A percentile compares a stretch with the other conserved stretches of the same genome.
Evolutionary conservation across 1,140 invertebrate species (phyloP).

Genomic region (Drosophila bocqueti): DNA sequence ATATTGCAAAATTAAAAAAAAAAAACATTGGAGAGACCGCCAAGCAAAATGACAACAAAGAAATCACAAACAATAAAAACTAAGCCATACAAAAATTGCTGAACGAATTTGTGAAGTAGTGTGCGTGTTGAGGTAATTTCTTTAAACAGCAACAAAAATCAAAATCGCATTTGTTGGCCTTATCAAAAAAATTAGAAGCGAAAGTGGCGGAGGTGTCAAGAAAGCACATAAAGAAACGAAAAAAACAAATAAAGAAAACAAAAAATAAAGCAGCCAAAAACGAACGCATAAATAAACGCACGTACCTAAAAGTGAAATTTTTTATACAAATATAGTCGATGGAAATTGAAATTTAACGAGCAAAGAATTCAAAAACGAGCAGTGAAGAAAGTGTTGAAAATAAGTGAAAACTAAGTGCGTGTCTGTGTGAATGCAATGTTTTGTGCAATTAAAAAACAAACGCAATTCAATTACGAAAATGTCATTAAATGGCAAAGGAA

Average conservation of each 20-base stretch:
- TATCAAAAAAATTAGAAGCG: constrained; percentile 47
- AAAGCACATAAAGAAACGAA: constrained; percentile 11
- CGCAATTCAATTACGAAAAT: constrained; percentile 58
- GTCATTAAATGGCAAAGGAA: constrained; percentile 38
- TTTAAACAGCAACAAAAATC: constrained; percentile 14
- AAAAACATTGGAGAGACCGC: background rate
- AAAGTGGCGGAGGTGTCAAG: constrained; percentile 37
- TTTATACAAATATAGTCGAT: constrained; percentile 45
- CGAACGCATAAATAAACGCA: constrained; percentile 44
- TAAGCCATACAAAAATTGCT: constrained; percentile 2
- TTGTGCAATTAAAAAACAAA: constrained; percentile 47
- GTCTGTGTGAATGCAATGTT: constrained; percentile 42
- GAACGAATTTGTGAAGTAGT: constrained; percentile 2
- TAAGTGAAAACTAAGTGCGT: constrained; percentile 25
- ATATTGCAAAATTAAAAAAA: background rate
- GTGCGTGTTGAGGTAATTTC: constrained; percentile 36
- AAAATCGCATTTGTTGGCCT: constrained; percentile 36
- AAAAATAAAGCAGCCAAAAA: constrained; percentile 25
- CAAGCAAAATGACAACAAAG: background rate
- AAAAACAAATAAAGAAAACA: constrained; percentile 3
- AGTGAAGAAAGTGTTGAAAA: constrained; percentile 63
- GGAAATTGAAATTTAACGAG: constrained; percentile 54
- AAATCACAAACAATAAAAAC: constrained; percentile 2
- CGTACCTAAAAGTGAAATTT: constrained; percentile 70
- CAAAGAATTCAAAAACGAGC: constrained; percentile 38